Conservation (phyloP, 2,888 invertebrate species). For the Dicyrtoma fusca region DNA sequence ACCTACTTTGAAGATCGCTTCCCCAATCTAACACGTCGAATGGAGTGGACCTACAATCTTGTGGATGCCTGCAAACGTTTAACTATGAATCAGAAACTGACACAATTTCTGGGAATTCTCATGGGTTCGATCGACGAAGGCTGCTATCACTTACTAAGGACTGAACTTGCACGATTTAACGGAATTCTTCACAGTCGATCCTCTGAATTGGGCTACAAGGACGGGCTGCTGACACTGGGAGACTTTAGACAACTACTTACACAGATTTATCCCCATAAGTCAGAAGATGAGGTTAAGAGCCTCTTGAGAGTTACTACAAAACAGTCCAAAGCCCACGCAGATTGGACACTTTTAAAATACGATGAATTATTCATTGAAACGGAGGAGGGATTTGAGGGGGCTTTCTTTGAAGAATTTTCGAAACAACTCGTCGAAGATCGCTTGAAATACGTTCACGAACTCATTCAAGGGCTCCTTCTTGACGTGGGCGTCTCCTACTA, state of each 20-base stretch:
- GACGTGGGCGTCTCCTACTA: slow-evolving; percentile 25
- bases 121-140: slow-evolving; percentile 34
- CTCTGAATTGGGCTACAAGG: not conserved
- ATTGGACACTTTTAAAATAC: slow-evolving; percentile 32
- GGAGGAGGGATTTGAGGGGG: slow-evolving; percentile 38
- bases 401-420: slow-evolving; percentile 37
- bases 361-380: slow-evolving; percentile 29
- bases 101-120: slow-evolving; percentile 34
- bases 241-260: slow-evolving; percentile 28
- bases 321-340: slow-evolving; percentile 35
- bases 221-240: slow-evolving; percentile 1
- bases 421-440: slow-evolving; percentile 34
- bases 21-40: slow-evolving; percentile 27
- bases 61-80: slow-evolving; percentile 44
- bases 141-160: slow-evolving; percentile 26
- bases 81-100: slow-evolving; percentile 32
- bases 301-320: slow-evolving; percentile 30
- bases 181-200: not conserved
- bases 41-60: slow-evolving; percentile 49
- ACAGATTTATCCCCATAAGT: slow-evolving; percentile 22
- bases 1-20: slow-evolving; percentile 42
- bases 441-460: slow-evolving; percentile 25
- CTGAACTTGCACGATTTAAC: slow-evolving; percentile 19
- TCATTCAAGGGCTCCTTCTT: slow-evolving; percentile 17
- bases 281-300: slow-evolving; percentile 23